phyloP scores from a whole-genome alignment of 2,797 vertebrate species.

The Borostomias antarcticus region DNA sequence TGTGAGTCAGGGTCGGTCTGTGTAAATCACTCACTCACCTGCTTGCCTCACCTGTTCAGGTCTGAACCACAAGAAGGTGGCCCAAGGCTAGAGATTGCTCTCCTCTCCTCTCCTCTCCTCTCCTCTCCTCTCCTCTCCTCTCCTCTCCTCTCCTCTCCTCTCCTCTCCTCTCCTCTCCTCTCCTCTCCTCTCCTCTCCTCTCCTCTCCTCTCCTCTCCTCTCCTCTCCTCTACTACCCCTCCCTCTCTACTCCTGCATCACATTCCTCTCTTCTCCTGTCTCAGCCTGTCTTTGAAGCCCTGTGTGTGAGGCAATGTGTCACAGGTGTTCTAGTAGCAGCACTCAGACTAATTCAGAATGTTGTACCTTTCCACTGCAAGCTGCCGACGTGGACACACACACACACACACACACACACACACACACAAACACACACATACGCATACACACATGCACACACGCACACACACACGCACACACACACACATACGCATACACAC shows the following conservation, averaged over 20 bases:
- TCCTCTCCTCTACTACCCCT: not conserved
- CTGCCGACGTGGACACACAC: no score
- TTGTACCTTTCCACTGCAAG: not conserved
- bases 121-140: not conserved
- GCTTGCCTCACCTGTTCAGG: constrained; percentile 37
- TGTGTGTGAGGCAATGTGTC: not conserved
- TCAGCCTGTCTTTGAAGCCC: constrained; percentile 41
- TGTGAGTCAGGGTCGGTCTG: constrained; percentile 53
- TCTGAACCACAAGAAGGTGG: constrained; percentile 32
- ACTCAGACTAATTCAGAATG: not conserved
- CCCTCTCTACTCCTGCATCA: constrained; percentile 37
- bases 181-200: constrained; percentile 41
- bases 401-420: constrained; percentile 14
- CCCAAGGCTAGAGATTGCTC: constrained; percentile 54
- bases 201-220: not conserved
- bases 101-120: constrained; percentile 12
- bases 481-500: constrained; percentile 1
- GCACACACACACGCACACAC: constrained; percentile 6
- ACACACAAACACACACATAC: not conserved
- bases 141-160: constrained; percentile 42
- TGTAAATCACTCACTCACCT: constrained; percentile 44
- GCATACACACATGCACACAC: no score
- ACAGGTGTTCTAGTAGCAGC: constrained; percentile 21
- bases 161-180: constrained; percentile 47
- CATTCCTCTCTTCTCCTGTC: constrained; percentile 51